Percentiles rank a stretch among this genome's conserved stretches.
Conservation (phyloP, 2,888 invertebrate genomes). For the Marronus borbonicus region DNA sequence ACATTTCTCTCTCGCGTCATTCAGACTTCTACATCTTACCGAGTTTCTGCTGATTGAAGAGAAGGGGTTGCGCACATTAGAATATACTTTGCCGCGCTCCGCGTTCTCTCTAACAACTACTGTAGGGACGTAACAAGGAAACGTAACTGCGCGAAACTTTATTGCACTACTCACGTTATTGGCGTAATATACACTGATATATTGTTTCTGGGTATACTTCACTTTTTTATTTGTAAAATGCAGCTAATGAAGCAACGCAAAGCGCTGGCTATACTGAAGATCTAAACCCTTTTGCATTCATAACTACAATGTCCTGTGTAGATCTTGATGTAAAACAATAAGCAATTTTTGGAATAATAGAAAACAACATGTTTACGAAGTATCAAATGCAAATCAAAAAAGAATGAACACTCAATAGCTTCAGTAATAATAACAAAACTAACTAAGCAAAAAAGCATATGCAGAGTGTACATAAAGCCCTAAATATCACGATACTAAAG, state of each 20-base stretch:
- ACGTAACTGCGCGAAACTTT: slow-evolving; percentile 31
- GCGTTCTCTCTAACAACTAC: not conserved
- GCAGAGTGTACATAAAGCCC: too few relatives aligned
- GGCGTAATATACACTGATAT: slow-evolving; percentile 9
- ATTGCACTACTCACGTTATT: slow-evolving; percentile 24
- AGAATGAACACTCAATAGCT: too few relatives aligned
- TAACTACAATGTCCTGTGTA: too few relatives aligned
- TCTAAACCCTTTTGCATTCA: too few relatives aligned
- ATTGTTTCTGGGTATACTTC: not conserved
- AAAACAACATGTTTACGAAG: too few relatives aligned
- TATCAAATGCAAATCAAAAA: too few relatives aligned
- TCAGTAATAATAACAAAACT: too few relatives aligned
- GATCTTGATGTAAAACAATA: too few relatives aligned
- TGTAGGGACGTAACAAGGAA: not conserved
- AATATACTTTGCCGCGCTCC: slow-evolving; percentile 10
- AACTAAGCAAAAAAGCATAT: too few relatives aligned
- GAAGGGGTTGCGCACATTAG: slow-evolving; percentile 39
- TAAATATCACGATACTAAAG: too few relatives aligned
- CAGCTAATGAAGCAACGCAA: not conserved
- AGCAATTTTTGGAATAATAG: too few relatives aligned
- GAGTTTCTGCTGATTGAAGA: slow-evolving; percentile 36
- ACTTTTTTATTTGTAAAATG: slow-evolving; percentile 34
- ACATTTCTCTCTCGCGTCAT: slow-evolving; percentile 41
- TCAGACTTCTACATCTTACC: slow-evolving; percentile 37
- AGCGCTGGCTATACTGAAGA: too few relatives aligned